A percentile compares a stretch with the other conserved stretches of the same genome.
These are phyloP conservation scores for Lottia scabra DNA, from an alignment of 2,888 invertebrate species.

Conservation along the genomic window DNA sequence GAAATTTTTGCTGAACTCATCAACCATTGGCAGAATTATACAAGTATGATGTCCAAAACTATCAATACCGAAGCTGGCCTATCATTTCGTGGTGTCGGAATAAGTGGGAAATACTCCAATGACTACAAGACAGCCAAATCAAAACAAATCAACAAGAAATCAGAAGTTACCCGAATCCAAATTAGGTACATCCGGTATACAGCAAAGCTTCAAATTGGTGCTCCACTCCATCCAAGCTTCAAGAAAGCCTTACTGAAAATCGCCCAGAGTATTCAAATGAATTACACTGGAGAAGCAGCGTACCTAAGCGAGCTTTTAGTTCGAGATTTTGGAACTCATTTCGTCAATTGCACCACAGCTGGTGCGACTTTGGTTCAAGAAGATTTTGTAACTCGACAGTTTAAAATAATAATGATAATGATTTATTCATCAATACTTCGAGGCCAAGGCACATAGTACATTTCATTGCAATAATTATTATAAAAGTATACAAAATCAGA, in stretches of 20 bases:
- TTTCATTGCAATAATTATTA: too few relatives aligned
- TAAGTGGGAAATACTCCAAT: conserved; percentile 51
- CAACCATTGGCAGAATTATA: conserved; percentile 38
- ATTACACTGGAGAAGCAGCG: conserved; percentile 41
- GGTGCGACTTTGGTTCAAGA: conserved; percentile 47
- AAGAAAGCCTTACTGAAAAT: conserved; percentile 46
- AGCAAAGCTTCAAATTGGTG: conserved; percentile 41
- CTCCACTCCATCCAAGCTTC: conserved; percentile 40
- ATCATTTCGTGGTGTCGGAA: conserved; percentile 27
- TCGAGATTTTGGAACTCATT: conserved; percentile 61
- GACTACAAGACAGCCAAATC: conserved; percentile 41
- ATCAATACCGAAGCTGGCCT: conserved; percentile 48
- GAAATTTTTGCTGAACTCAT: conserved; percentile 46
- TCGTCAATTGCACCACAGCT: conserved; percentile 48
- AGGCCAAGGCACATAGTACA: too few relatives aligned
- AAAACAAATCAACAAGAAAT: conserved; percentile 40
- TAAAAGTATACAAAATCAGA: too few relatives aligned
- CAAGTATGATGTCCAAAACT: conserved; percentile 39
- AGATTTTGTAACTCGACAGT: not conserved
- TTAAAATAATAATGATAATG: too few relatives aligned
- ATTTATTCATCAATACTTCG: too few relatives aligned
- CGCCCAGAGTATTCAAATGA: conserved; percentile 45
- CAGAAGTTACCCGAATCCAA: conserved; percentile 40
- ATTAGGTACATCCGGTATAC: conserved; percentile 40
- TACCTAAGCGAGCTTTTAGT: conserved; percentile 58